Percentiles rank a stretch among this genome's conserved stretches.
These are phyloP conservation scores for Callionymus lyra DNA, from an alignment of 2,113 vertebrate species.

Conservation along the genomic window DNA sequence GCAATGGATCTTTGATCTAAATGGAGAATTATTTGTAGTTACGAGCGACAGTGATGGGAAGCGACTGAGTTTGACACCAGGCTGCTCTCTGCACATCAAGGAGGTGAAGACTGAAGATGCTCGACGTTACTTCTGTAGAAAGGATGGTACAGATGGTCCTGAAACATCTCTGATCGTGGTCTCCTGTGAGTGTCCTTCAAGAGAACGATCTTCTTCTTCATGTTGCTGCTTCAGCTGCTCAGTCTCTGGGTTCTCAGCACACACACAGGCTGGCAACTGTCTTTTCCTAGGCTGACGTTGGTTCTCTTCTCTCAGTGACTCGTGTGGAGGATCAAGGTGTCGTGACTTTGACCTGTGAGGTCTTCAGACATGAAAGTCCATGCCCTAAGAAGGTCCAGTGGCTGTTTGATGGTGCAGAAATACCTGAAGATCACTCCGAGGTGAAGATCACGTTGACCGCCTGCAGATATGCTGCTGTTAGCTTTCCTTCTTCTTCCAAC, in stretches of 20 bases:
- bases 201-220: no score
- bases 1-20: accelerated
- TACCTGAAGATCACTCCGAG: background rate
- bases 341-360: conserved; percentile 2
- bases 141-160: accelerated
- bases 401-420: background rate
- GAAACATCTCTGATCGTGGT: background rate
- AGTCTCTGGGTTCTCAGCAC: no score
- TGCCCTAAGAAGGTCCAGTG: background rate
- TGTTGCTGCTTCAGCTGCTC: no score
- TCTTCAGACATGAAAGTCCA: accelerated
- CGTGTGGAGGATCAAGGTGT: accelerated
- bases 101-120: conserved; percentile 5
- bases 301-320: conserved; percentile 16
- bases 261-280: no score
- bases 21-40: accelerated
- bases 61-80: conserved; percentile 13
- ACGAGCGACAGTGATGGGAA: accelerated
- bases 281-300: background rate
- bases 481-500: no score
- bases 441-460: background rate
- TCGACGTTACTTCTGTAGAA: background rate
- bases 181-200: conserved; percentile 14
- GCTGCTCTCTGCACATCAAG: conserved; percentile 28
- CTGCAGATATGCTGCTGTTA: conserved; percentile 1